phyloP scores from a whole-genome alignment of 2,888 invertebrate genomes.

The Tribolium freemani region DNA sequence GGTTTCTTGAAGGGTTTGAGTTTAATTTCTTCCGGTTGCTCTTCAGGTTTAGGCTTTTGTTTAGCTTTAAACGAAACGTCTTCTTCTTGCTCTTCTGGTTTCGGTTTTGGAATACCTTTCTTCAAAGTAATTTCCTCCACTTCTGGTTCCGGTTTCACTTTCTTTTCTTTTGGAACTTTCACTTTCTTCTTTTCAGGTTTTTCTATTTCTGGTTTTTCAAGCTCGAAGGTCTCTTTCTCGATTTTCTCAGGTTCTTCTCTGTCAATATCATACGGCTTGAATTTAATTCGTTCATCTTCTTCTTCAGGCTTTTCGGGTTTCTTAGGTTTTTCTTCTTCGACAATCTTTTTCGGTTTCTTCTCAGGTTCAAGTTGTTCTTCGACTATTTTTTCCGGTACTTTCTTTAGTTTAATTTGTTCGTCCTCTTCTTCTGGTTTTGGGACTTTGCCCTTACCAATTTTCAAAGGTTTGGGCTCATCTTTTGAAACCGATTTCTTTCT shows the following conservation, averaged over 20 bases:
- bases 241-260: slow-evolving; percentile 63
- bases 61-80: slow-evolving; percentile 54
- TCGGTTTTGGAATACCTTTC: slow-evolving; percentile 55
- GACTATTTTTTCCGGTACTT: slow-evolving; percentile 63
- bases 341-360: slow-evolving; percentile 48
- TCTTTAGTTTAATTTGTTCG: slow-evolving; percentile 63
- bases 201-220: slow-evolving; percentile 57
- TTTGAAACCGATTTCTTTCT: slow-evolving; percentile 51
- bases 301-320: slow-evolving; percentile 49
- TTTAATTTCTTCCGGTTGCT: slow-evolving; percentile 52
- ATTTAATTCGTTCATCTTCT: slow-evolving; percentile 61
- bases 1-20: slow-evolving; percentile 57
- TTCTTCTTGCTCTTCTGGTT: slow-evolving; percentile 62
- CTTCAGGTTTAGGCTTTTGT: slow-evolving; percentile 52
- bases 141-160: slow-evolving; percentile 59
- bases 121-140: slow-evolving; percentile 47
- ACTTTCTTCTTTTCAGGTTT: slow-evolving; percentile 58
- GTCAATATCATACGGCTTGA: slow-evolving; percentile 65
- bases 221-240: slow-evolving; percentile 60
- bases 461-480: slow-evolving; percentile 57
- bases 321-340: slow-evolving; percentile 53
- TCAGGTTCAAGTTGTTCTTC: slow-evolving; percentile 54
- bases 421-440: slow-evolving; percentile 60
- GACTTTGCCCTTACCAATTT: slow-evolving; percentile 64
- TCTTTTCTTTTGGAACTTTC: slow-evolving; percentile 63